These are phyloP conservation scores for Aramus guarauna DNA, from an alignment of 2,113 vertebrate genomes.

Conservation along the genomic window DNA sequence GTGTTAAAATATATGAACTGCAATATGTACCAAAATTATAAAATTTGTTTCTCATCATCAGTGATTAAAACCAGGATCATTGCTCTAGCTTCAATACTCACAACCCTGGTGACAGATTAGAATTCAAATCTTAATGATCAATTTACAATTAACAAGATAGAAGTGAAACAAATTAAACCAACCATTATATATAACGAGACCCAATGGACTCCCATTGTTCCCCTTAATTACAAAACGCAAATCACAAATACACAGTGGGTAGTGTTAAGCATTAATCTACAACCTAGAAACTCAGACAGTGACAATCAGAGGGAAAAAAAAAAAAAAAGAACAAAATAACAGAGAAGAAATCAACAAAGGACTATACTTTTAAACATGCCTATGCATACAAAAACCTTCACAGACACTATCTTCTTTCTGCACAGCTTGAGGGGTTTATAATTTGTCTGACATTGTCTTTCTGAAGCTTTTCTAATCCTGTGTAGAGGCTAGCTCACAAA, in stretches of 20 bases:
- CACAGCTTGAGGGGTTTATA: slow-evolving; percentile 26
- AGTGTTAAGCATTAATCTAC: slow-evolving; percentile 73
- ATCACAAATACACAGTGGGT: slow-evolving; percentile 78
- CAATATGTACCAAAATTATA: slow-evolving; percentile 83
- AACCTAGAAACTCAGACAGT: slow-evolving; percentile 67
- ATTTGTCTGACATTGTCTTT: slow-evolving; percentile 31
- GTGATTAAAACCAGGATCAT: slow-evolving; percentile 82
- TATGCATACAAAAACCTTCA: neutral
- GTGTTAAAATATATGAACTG: slow-evolving; percentile 86
- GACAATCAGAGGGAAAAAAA: slow-evolving; percentile 38
- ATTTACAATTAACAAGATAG: slow-evolving; percentile 88
- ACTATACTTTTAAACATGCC: slow-evolving; percentile 14
- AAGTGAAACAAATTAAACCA: slow-evolving; percentile 88
- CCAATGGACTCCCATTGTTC: slow-evolving; percentile 81
- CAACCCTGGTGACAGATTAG: slow-evolving; percentile 84
- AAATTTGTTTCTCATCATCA: slow-evolving; percentile 86
- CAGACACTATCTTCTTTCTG: neutral
- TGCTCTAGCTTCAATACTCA: slow-evolving; percentile 80
- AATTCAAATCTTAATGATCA: slow-evolving; percentile 87
- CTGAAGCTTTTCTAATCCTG: neutral
- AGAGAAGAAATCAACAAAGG: slow-evolving; percentile 23
- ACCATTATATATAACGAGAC: slow-evolving; percentile 84
- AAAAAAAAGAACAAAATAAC: slow-evolving; percentile 7
- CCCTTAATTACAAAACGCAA: slow-evolving; percentile 82
- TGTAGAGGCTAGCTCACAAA: slow-evolving; percentile 5